Conservation (phyloP, 2,113 vertebrate genomes). For the Lepus americanus region DNA sequence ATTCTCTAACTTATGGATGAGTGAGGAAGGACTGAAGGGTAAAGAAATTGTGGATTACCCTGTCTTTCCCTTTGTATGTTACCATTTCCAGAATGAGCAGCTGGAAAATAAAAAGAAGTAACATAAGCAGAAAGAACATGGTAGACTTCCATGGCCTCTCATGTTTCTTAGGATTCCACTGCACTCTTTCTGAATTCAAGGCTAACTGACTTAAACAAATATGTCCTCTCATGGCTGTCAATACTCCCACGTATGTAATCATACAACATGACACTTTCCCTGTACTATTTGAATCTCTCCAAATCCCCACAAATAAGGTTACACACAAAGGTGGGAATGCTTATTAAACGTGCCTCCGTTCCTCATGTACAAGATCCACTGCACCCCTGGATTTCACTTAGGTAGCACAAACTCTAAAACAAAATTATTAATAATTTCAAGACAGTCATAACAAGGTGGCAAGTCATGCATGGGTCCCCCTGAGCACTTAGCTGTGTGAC, state of each 20-base stretch:
- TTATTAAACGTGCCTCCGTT: not conserved
- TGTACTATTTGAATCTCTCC: not conserved
- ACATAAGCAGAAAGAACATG: not conserved
- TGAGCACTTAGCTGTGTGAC: not conserved
- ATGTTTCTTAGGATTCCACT: not conserved
- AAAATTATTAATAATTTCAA: slow-evolving; percentile 1
- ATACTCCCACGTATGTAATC: not conserved
- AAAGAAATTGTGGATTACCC: not conserved
- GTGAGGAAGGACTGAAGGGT: not conserved
- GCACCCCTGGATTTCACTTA: not conserved
- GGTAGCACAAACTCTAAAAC: not conserved
- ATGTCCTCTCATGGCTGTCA: not conserved
- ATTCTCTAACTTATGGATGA: not conserved
- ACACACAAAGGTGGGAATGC: not conserved
- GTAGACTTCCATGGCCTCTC: not conserved
- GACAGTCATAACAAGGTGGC: too few species aligned
- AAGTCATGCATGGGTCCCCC: not conserved
- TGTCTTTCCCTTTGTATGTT: not conserved
- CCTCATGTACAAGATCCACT: fast-evolving
- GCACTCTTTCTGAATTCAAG: slow-evolving; percentile 3
- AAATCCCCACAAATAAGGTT: not conserved
- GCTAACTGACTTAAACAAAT: not conserved
- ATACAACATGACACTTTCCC: not conserved
- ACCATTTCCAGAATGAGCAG: not conserved
- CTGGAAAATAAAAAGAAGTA: not conserved